phyloP scores from a whole-genome alignment of 2,113 vertebrate species.

The Heterochromis multidens region DNA sequence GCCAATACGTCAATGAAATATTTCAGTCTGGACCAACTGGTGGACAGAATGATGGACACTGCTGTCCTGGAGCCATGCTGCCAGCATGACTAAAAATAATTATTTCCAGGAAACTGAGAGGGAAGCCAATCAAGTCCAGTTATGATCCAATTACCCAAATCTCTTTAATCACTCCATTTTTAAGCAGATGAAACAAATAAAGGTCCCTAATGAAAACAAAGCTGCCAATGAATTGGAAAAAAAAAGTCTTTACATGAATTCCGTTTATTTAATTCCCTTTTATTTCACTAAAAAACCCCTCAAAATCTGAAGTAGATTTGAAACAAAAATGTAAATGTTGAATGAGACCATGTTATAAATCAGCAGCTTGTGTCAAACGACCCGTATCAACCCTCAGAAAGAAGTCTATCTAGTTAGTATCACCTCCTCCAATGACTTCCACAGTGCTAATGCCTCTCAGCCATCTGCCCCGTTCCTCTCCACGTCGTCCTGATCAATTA shows the following conservation, averaged over 20 bases:
- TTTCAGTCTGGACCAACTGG: neutral
- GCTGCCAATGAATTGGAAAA: too few species aligned
- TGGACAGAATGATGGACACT: neutral
- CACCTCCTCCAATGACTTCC: constrained; percentile 2
- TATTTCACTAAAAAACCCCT: neutral
- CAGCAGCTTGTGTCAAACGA: neutral
- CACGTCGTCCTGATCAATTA: constrained; percentile 47
- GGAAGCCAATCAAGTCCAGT: neutral
- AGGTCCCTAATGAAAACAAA: neutral
- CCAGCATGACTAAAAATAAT: neutral
- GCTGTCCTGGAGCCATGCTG: neutral
- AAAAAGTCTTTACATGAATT: neutral
- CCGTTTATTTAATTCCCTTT: neutral
- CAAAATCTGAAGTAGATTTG: neutral
- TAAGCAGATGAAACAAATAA: neutral
- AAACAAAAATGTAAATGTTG: neutral
- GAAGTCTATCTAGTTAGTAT: neutral
- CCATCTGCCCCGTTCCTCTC: neutral
- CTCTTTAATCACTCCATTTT: neutral
- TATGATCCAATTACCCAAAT: neutral
- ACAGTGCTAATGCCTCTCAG: constrained; percentile 24
- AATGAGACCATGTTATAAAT: neutral
- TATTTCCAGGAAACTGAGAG: neutral
- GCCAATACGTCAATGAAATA: neutral
- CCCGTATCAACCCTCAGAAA: neutral